Evolutionary conservation across 2,888 invertebrate species (phyloP).

Genomic region (Cylindroiulus punctatus): DNA sequence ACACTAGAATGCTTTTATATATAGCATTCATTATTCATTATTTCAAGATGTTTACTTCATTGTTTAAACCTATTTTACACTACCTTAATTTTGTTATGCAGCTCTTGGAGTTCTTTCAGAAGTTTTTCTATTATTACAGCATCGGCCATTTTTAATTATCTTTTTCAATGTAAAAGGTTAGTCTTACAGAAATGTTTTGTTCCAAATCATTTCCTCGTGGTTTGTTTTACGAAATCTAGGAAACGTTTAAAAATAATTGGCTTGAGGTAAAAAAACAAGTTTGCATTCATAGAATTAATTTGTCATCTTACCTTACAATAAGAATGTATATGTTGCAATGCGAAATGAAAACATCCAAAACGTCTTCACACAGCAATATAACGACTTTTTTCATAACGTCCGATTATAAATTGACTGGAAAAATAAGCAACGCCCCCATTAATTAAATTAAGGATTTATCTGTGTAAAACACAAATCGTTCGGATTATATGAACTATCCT

Average conservation of each 20-base stretch:
- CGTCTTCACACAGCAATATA: neutral
- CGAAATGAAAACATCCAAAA: neutral
- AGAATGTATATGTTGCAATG: neutral
- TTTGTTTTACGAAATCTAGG: too few relatives aligned
- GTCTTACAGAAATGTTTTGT: neutral
- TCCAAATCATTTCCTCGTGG: too few relatives aligned
- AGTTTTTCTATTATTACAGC: constrained; percentile 83
- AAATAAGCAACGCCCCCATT: neutral
- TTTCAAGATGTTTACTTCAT: too few relatives aligned
- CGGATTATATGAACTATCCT: neutral
- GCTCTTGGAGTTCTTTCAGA: constrained; percentile 81
- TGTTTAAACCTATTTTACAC: too few relatives aligned
- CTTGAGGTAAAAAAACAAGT: too few relatives aligned
- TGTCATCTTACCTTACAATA: neutral
- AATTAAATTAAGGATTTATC: neutral
- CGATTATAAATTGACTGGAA: neutral
- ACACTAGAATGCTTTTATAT: too few relatives aligned
- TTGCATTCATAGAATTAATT: too few relatives aligned
- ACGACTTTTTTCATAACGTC: too few relatives aligned
- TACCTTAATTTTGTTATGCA: constrained; percentile 84
- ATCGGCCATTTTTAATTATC: constrained; percentile 70
- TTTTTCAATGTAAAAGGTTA: neutral
- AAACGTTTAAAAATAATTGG: too few relatives aligned
- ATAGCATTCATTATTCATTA: too few relatives aligned
- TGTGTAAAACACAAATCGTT: neutral